Evolutionary conservation across 2,113 vertebrate species (phyloP).

Genomic region (Lates calcarifer): DNA sequence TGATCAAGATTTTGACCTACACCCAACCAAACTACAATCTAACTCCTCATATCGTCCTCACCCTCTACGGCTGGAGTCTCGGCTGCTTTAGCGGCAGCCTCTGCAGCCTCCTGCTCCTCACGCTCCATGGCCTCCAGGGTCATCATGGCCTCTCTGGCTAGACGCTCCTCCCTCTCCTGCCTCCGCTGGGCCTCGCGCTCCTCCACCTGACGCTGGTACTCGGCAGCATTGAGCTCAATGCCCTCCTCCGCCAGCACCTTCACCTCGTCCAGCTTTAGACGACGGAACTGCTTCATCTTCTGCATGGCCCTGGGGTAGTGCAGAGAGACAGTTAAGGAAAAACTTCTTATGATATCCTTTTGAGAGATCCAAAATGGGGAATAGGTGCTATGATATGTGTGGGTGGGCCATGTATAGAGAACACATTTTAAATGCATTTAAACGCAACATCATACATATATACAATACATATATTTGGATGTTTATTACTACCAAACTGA

Average conservation of each 20-base stretch:
- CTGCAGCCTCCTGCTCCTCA: slow-evolving; percentile 76
- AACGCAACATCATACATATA: too few species aligned
- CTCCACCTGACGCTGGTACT: slow-evolving; percentile 84
- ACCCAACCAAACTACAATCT: not conserved
- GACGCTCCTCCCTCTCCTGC: slow-evolving; percentile 81
- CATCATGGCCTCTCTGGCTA: slow-evolving; percentile 82
- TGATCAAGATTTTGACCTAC: not conserved
- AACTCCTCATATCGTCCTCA: slow-evolving; percentile 45
- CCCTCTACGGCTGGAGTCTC: slow-evolving; percentile 57
- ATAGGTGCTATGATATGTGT: not conserved
- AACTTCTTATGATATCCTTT: not conserved
- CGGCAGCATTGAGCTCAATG: slow-evolving; percentile 84
- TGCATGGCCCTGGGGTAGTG: slow-evolving; percentile 87
- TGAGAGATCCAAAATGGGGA: not conserved
- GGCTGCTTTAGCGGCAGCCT: slow-evolving; percentile 70
- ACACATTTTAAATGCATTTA: not conserved
- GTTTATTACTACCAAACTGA: not conserved
- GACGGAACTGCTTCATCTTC: slow-evolving; percentile 90
- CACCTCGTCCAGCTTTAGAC: slow-evolving; percentile 93
- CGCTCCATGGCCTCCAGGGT: slow-evolving; percentile 84
- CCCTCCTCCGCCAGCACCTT: slow-evolving; percentile 88
- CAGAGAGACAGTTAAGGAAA: not conserved
- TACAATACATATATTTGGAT: not conserved
- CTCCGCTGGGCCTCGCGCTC: slow-evolving; percentile 86
- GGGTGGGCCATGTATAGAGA: not conserved